Evolutionary conservation across 2,797 vertebrate genomes (phyloP).

Genomic region (Helicolenus hilgendorfi): DNA sequence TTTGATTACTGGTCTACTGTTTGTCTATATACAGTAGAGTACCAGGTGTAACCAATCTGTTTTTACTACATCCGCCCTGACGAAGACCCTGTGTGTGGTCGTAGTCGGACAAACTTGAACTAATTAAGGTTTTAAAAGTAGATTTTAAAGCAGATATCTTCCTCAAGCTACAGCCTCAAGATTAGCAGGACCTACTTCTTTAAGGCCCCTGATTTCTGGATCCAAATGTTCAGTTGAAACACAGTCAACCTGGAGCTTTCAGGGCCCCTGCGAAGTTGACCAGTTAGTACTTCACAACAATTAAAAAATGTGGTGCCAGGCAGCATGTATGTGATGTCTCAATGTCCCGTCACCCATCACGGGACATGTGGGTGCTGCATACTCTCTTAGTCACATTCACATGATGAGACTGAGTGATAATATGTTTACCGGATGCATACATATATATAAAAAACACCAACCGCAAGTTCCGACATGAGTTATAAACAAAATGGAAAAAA

Average conservation of each 20-base stretch:
- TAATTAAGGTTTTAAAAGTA: neutral
- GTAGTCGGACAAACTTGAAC: neutral
- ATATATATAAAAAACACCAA: neutral
- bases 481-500: constrained; percentile 20
- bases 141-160: neutral
- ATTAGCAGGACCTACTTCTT: neutral
- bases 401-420: constrained; percentile 24
- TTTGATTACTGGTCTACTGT: neutral
- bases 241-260: neutral
- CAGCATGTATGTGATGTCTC: neutral
- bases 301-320: neutral
- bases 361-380: neutral
- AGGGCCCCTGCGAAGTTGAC: neutral
- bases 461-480: constrained; percentile 46
- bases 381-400: constrained; percentile 25
- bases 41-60: neutral
- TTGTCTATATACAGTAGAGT: neutral
- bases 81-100: neutral
- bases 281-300: neutral
- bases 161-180: neutral
- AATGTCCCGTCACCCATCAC: neutral
- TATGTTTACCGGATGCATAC: constrained; percentile 11
- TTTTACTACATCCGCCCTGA: neutral
- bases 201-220: neutral
- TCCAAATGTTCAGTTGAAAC: neutral